Evolutionary conservation across 2,888 invertebrate species (phyloP).

Genomic region (Lithodes maja): DNA sequence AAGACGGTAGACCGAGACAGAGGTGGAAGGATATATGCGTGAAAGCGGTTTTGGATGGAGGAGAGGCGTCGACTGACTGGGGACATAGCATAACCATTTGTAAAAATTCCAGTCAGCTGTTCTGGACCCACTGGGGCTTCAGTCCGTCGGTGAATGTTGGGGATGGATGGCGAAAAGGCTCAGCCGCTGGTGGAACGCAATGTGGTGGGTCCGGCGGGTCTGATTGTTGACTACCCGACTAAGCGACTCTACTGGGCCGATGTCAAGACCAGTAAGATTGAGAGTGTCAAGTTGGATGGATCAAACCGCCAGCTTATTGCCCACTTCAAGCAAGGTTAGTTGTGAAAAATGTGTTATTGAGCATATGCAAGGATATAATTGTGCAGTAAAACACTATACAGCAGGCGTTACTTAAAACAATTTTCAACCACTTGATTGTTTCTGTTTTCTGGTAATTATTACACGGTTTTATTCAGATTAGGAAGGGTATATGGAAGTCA

Average conservation of each 20-base stretch:
- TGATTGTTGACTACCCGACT: constrained; percentile 85
- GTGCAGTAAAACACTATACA: too few relatives aligned
- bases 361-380: too few relatives aligned
- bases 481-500: too few relatives aligned
- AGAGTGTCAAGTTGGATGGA: constrained; percentile 83
- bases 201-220: constrained; percentile 84
- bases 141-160: constrained; percentile 80
- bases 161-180: constrained; percentile 81
- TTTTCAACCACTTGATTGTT: too few relatives aligned
- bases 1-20: too few relatives aligned
- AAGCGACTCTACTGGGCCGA: constrained; percentile 89
- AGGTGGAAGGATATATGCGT: too few relatives aligned
- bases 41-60: too few relatives aligned
- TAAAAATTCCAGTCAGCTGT: constrained; percentile 78
- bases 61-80: too few relatives aligned
- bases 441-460: too few relatives aligned
- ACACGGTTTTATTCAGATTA: too few relatives aligned
- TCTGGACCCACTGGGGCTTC: constrained; percentile 84
- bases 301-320: constrained; percentile 80
- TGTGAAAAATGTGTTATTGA: neutral
- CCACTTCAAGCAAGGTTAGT: constrained; percentile 77
- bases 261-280: constrained; percentile 84
- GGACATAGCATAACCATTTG: too few relatives aligned
- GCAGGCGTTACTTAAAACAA: too few relatives aligned
- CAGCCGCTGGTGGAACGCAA: constrained; percentile 78